Evolutionary conservation across 2,797 vertebrate species (phyloP).

Genomic region (Amniataba percoides): DNA sequence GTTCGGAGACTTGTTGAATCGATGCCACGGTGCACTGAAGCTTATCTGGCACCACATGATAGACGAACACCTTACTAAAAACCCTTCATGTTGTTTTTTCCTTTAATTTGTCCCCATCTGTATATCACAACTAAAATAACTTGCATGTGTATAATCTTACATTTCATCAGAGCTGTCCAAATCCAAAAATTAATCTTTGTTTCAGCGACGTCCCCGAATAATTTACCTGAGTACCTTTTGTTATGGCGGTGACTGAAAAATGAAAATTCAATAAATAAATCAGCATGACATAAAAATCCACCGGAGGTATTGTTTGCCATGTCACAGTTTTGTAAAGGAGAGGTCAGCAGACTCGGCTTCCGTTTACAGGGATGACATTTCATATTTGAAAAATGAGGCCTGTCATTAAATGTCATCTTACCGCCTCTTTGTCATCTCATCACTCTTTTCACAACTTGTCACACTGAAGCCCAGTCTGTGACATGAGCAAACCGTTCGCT

Average conservation of each 20-base stretch:
- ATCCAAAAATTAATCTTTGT: background rate
- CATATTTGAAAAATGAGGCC: conserved; percentile 76
- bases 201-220: conserved; percentile 1
- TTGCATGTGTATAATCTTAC: background rate
- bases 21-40: too few species aligned
- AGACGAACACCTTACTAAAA: too few species aligned
- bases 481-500: conserved; percentile 84
- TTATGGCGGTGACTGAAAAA: background rate
- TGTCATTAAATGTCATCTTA: conserved; percentile 80
- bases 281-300: background rate
- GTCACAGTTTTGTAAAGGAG: conserved; percentile 35
- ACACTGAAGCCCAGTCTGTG: conserved; percentile 75
- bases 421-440: conserved; percentile 78
- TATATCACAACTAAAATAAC: background rate
- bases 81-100: too few species aligned
- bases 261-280: background rate
- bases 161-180: background rate
- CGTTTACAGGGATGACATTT: conserved; percentile 65
- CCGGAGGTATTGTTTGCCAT: conserved; percentile 39
- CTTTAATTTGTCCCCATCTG: too few species aligned
- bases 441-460: conserved; percentile 81
- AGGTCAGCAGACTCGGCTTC: conserved; percentile 64
- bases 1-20: too few species aligned
- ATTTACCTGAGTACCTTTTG: background rate
- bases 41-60: too few species aligned